Evolutionary conservation across 2,888 invertebrate species (phyloP).

Genomic region (Leuctra nigra): DNA sequence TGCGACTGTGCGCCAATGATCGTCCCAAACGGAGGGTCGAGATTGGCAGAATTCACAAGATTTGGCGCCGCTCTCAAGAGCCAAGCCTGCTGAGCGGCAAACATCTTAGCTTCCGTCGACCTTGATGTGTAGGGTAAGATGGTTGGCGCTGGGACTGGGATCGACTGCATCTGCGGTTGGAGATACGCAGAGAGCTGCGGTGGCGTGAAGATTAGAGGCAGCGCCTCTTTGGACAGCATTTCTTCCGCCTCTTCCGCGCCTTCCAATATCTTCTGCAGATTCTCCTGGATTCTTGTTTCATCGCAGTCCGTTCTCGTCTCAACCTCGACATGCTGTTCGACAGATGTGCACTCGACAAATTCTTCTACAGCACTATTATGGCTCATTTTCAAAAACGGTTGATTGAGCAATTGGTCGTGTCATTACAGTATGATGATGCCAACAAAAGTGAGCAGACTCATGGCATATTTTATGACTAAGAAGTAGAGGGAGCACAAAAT

Average conservation of each 20-base stretch:
- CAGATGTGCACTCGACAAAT: slow-evolving; percentile 23
- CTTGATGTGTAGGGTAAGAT: neutral
- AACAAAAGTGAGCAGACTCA: too few relatives aligned
- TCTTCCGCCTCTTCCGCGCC: slow-evolving; percentile 1
- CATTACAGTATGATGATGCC: neutral
- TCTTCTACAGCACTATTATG: slow-evolving; percentile 23
- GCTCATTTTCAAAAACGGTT: slow-evolving; percentile 25
- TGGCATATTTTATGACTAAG: too few relatives aligned
- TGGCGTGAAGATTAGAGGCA: neutral
- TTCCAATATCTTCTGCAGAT: neutral
- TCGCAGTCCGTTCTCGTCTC: neutral
- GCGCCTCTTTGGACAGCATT: neutral
- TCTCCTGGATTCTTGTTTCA: neutral
- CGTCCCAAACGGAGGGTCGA: neutral
- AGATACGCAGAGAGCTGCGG: neutral
- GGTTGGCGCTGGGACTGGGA: neutral
- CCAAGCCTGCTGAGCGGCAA: neutral
- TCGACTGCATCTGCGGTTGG: neutral
- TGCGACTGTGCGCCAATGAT: neutral
- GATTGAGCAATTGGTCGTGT: slow-evolving; percentile 15
- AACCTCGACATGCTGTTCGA: too few relatives aligned
- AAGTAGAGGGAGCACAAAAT: neutral
- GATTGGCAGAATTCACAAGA: neutral
- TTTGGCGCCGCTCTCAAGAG: neutral
- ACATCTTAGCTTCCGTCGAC: neutral